Evolutionary conservation across 2,888 invertebrate species (phyloP), one percentile per base, ranked within the genome.

Genomic region (Drosophila mettleri): DNA sequence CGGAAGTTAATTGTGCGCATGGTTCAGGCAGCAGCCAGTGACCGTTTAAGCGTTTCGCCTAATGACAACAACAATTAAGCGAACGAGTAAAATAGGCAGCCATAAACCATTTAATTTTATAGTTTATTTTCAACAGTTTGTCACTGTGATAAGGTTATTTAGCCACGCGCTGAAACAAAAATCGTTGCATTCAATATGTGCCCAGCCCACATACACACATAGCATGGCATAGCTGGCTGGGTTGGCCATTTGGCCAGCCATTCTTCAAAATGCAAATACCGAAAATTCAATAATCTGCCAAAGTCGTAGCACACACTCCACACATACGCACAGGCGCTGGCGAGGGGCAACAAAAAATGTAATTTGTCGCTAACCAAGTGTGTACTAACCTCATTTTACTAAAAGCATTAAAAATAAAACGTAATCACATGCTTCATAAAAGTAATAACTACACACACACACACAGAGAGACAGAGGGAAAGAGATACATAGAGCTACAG

Each of bases 401-500:
- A 85, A 85, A 85, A 85, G 89, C 85, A 89, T 85, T 85, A 85
- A 85, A 85, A 85, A 85, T 85, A 85, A 85, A 85, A 85, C 89
- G 88, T 85, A 85, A 85, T 85, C 85, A 89, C 85, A 85, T 86
- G 85, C 85, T 88, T 86, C 89, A 89, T 89, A 86, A 89, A 89
- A 86, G 86, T 89, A 89, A 89, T 88, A 86, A 89, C 89, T 89
- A 86, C 75, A 74, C 74, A 78, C 45, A 72, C 61, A 81, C 53
- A 59, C 62, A 66, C 61, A 68, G 45, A 46, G 36, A 33, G 46
- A 45, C 36, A 62, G n/a, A 39, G 38, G 60, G n/a, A 39, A 34
- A 33, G 4, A 53, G 6, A 39, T n/a, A 39, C 31, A 60, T 31
- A 43, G 29, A 39, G 8, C 34, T 24, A 39, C 29, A 20, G 18